Evolutionary conservation across 2,888 invertebrate species (phyloP), one percentile per base, ranked within the genome.

Genomic region (Dicyrtomina minuta): DNA sequence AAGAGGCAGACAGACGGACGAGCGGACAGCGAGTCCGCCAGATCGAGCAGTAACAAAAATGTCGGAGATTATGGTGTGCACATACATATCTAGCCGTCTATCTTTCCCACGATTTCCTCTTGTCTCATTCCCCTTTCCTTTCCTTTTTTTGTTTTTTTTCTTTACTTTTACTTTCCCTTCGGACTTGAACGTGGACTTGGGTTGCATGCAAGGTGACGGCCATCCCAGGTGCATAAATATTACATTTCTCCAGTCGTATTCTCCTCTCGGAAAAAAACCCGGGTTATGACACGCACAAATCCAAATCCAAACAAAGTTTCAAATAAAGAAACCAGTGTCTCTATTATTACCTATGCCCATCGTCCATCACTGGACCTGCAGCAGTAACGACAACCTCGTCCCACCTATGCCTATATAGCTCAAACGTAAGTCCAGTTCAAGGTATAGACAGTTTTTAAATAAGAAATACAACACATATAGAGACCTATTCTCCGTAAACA

Each of bases 191-290:
- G n/a, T 33, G 15, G 10, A 15, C 64, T 24, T 39, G n/a, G 13
- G 22, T 51, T 39, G 33, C 51, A 62, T 51, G 53, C 61, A 61
- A 61, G 61, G 61, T 61, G 44, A 61, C 46, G 44, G 61, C 26
- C 61, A 61, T 44, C 46, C 46, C 61, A 61, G 61, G 61, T 61
- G 61, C 46, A 61, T 61, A 61, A 61, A 61, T 61, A 46, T 46
- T 46, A 61, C 46, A 61, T 61, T 46, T 61, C 61, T 46, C 61
- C 27, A 15, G 15, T 22, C 43, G 24, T 60, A 22, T 27, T 27
- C 26, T 43, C 22, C 27, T 26, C 27, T 43, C 60, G 8, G n/a
- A n/a, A n/a, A 22, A 17, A n/a, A 26, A 44, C 46, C 61, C 46
- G 17, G 20, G 26, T 33, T 46, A 5, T 24, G 46, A 61, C 61